phyloP scores from a whole-genome alignment of 2,888 invertebrate species.

The Helicoverpa assulta region DNA sequence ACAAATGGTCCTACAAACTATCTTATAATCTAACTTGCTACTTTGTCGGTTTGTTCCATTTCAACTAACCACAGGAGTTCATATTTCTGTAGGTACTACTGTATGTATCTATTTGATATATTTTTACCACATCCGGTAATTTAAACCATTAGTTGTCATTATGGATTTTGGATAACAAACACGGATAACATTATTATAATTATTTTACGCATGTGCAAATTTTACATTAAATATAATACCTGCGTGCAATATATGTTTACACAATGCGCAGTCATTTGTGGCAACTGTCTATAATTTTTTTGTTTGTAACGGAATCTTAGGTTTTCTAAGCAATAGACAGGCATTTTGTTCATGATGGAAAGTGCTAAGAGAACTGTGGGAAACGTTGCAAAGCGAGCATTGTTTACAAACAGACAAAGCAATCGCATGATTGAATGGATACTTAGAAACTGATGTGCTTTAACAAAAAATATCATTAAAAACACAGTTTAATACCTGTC shows the following conservation, averaged over 20 bases:
- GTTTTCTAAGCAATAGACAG: conserved; percentile 55
- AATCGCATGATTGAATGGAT: conserved; percentile 35
- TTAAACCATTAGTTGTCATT: conserved; percentile 13
- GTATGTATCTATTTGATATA: conserved; percentile 8
- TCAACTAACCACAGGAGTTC: conserved; percentile 6
- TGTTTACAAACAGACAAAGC: conserved; percentile 61
- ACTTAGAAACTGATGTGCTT: conserved; percentile 27
- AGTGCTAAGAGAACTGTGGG: conserved; percentile 68
- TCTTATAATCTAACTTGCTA: conserved; percentile 18
- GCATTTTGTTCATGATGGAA: conserved; percentile 61
- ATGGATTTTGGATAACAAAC: conserved; percentile 8
- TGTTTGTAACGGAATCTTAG: conserved; percentile 42
- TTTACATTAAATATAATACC: not conserved
- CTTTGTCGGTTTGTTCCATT: conserved; percentile 8
- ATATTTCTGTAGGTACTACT: not conserved
- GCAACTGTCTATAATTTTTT: conserved; percentile 27
- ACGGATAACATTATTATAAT: conserved; percentile 1
- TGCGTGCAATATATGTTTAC: too few species aligned
- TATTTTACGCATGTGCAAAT: conserved; percentile 16
- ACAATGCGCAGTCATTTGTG: conserved; percentile 11
- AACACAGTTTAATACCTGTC: conserved; percentile 68
- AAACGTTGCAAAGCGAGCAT: conserved; percentile 56
- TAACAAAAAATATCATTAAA: conserved; percentile 12
- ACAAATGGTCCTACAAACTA: conserved; percentile 38
- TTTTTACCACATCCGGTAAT: conserved; percentile 42